Evolutionary conservation across 2,888 invertebrate genomes (phyloP).

Genomic region (Chamaedrilus cognettii): DNA sequence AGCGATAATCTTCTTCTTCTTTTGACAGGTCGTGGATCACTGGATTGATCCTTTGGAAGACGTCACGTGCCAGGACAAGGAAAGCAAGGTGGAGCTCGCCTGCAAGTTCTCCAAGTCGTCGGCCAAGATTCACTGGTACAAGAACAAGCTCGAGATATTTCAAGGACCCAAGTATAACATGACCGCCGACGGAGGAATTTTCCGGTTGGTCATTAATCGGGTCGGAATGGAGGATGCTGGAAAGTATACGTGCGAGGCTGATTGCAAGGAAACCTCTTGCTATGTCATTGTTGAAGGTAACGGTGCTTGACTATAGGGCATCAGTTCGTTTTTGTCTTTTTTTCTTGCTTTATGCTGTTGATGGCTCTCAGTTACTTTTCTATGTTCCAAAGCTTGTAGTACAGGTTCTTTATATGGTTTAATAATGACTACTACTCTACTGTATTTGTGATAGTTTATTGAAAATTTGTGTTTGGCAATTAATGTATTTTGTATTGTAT

Average conservation of each 20-base stretch:
- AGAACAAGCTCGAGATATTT: constrained; percentile 82
- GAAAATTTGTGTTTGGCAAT: too few species aligned
- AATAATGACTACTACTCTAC: too few species aligned
- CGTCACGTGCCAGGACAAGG: constrained; percentile 94
- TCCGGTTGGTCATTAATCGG: constrained; percentile 78
- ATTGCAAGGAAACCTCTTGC: constrained; percentile 83
- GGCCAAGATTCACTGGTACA: constrained; percentile 62
- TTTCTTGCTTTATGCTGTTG: neutral
- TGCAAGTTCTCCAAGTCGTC: constrained; percentile 97
- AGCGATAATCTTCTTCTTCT: too few species aligned
- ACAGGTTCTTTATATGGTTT: too few species aligned
- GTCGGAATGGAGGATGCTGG: constrained; percentile 97
- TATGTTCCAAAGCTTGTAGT: too few species aligned
- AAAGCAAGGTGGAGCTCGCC: constrained; percentile 91
- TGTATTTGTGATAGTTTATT: too few species aligned
- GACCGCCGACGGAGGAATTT: constrained; percentile 79
- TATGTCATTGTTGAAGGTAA: constrained; percentile 90
- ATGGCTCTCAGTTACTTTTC: neutral
- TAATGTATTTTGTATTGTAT: too few species aligned
- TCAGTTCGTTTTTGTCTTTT: constrained; percentile 19
- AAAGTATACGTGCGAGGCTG: constrained; percentile 94
- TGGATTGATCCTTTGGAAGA: constrained; percentile 95
- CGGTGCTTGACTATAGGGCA: constrained; percentile 13
- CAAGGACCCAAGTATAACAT: constrained; percentile 96
- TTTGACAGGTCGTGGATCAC: constrained; percentile 46